Evolutionary conservation across 2,113 vertebrate species (phyloP).

Genomic region (Plotosus lineatus): DNA sequence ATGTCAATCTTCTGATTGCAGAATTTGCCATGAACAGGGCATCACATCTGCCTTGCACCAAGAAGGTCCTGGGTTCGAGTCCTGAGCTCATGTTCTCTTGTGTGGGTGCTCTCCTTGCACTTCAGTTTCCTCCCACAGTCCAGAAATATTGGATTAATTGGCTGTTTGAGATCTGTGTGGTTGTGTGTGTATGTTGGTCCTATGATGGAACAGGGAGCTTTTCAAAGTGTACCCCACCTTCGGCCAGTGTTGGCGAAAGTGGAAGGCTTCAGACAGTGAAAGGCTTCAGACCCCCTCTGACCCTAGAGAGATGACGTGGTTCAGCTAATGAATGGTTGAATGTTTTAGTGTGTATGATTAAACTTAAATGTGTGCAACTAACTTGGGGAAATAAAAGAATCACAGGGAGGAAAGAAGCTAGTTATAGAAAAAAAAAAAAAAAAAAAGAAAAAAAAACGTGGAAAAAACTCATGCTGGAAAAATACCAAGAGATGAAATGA

Average conservation of each 20-base stretch:
- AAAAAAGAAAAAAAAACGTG: neutral
- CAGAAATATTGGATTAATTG: neutral
- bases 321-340: no score
- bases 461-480: neutral
- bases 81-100: neutral
- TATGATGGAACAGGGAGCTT: no score
- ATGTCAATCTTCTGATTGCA: no score
- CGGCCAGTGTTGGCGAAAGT: no score
- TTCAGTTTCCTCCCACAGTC: neutral
- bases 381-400: neutral
- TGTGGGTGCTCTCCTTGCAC: neutral
- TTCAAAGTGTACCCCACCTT: no score
- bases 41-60: no score
- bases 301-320: no score
- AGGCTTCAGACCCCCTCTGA: no score
- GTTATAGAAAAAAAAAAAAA: neutral
- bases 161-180: neutral
- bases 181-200: neutral
- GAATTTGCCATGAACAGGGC: no score
- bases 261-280: no score
- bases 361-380: neutral
- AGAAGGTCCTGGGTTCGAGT: no score
- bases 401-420: neutral
- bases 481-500: constrained; percentile 9
- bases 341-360: no score